Conservation (phyloP, 2,888 invertebrate genomes). For the Eulithis prunata region DNA sequence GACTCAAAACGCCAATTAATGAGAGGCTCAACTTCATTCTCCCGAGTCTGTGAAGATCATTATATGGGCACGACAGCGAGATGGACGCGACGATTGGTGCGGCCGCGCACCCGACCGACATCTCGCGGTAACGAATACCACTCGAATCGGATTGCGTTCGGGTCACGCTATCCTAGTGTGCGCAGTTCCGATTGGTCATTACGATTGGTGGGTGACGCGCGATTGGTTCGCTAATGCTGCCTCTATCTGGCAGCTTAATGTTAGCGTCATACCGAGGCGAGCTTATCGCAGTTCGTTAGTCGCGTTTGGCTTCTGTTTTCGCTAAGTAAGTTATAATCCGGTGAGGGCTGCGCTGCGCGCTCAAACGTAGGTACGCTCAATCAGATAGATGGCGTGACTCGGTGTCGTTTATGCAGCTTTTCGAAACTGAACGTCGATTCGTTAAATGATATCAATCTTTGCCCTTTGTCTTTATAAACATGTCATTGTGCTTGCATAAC, state of each 20-base stretch:
- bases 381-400: slow-evolving; percentile 83
- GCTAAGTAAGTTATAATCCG: slow-evolving; percentile 82
- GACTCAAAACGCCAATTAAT: slow-evolving; percentile 84
- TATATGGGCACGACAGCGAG: slow-evolving; percentile 84
- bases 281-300: slow-evolving; percentile 78
- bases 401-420: slow-evolving; percentile 77
- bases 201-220: slow-evolving; percentile 73
- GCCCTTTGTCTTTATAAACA: slow-evolving; percentile 82
- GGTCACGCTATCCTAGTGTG: slow-evolving; percentile 83
- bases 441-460: slow-evolving; percentile 81
- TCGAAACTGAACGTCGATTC: slow-evolving; percentile 79
- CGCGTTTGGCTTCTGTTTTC: slow-evolving; percentile 74
- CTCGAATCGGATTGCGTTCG: slow-evolving; percentile 80
- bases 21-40: slow-evolving; percentile 85
- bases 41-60: slow-evolving; percentile 84
- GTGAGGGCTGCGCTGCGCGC: slow-evolving; percentile 67
- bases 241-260: slow-evolving; percentile 73
- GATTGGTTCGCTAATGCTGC: slow-evolving; percentile 74
- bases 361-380: slow-evolving; percentile 65
- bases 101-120: slow-evolving; percentile 73
- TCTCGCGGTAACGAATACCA: slow-evolving; percentile 82
- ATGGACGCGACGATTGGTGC: slow-evolving; percentile 83
- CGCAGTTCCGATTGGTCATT: slow-evolving; percentile 74
- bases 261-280: slow-evolving; percentile 75
- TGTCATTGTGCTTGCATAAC: slow-evolving; percentile 71